Evolutionary conservation across 92 coral and sea anemone genomes (phyloP), one percentile per base, ranked within the genome.

Genomic region (Phenganax subtilis): DNA sequence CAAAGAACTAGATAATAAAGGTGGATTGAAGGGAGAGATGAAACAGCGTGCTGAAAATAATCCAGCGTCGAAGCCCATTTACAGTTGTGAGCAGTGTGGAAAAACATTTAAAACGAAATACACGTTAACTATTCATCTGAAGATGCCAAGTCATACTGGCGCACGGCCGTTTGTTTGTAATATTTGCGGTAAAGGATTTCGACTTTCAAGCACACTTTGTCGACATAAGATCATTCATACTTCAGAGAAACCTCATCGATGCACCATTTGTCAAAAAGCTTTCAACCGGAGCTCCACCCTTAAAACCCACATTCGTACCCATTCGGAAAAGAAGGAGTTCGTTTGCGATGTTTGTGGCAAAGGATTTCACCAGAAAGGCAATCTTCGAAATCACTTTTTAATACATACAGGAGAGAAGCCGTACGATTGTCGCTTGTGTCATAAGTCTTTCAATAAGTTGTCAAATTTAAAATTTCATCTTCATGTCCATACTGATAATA

Each of bases 331-430:
- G 75, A 96, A 96, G 59, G 99, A 96, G 80, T 96, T 96, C 80
- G 65, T 88, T 10, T 96, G 99, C 71, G 90, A 92, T 37, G 82
- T 96, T 27, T 96, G 99, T 64, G 93, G 91, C 64, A 96, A 96
- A 70, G 99, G 99, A 1, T 96, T 96, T 77, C 99, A 96, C 86
- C 99, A 96, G 88, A 96, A 96, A 92, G 99, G 99, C 90, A 96
- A 96, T 76, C 86, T 96, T 75, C 96, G 99, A 31, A 96, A 96
- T 83, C 99, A 96, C 68, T 85, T 89, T 27, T 91, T 96, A 51
- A 96, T 96, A 47, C 99, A 96, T 77, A 92, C 99, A 9, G 99
- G 99, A 11, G 99, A 96, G 81, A 96, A 96, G 82, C 99, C 99
- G 10, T 92, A 96, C 82, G 78, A 88, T 69, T 96, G 99, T 81